Evolutionary conservation across 2,888 invertebrate species (phyloP).

Genomic region (Cenopis cana): DNA sequence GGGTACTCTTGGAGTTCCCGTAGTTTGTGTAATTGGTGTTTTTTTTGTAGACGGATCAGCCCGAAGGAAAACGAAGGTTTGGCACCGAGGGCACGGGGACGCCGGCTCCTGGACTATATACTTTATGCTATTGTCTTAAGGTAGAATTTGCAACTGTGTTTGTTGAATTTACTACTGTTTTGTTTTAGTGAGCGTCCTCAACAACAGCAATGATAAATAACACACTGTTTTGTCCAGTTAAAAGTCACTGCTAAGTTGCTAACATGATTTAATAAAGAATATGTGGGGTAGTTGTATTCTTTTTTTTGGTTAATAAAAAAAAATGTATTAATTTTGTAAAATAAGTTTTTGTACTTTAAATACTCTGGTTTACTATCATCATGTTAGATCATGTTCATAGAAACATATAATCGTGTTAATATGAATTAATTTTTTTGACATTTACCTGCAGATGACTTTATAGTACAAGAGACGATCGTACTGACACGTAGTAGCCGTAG

Average conservation of each 20-base stretch:
- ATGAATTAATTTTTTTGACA: not conserved
- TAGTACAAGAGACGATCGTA: not conserved
- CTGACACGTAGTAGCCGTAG: not conserved
- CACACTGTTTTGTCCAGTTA: too few species aligned
- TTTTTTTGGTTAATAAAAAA: too few species aligned
- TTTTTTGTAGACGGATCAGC: slow-evolving; percentile 66
- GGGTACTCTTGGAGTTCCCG: slow-evolving; percentile 70
- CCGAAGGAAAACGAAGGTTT: slow-evolving; percentile 56
- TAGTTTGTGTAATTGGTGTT: slow-evolving; percentile 79
- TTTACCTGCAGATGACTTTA: not conserved
- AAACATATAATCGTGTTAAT: not conserved
- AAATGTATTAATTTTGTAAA: not conserved
- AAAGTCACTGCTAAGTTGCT: too few species aligned
- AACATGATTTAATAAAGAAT: too few species aligned
- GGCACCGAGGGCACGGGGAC: slow-evolving; percentile 54
- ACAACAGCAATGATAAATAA: too few species aligned
- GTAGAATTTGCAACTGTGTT: not conserved
- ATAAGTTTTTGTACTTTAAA: not conserved
- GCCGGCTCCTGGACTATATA: not conserved
- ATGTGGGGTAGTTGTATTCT: too few species aligned
- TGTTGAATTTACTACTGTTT: not conserved
- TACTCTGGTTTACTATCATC: not conserved
- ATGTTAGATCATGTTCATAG: not conserved
- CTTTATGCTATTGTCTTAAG: not conserved
- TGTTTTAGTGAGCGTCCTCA: too few species aligned